These are phyloP conservation scores for Ephestia elutella DNA, from an alignment of 1,140 invertebrate species.

Conservation along the genomic window DNA sequence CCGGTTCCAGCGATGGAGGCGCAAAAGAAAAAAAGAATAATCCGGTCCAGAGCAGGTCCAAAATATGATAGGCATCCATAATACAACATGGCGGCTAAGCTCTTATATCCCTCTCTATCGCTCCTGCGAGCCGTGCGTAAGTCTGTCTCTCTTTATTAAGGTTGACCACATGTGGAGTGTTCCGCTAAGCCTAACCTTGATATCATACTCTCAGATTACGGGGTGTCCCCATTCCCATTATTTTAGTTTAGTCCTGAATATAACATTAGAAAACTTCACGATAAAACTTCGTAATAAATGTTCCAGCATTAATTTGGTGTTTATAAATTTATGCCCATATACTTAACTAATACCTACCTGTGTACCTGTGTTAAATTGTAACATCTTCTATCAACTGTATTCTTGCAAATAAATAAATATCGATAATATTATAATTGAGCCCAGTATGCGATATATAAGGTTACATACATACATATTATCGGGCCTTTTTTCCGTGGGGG, in stretches of 20 bases:
- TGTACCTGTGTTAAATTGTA: too few relatives aligned
- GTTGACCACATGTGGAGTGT: constrained; percentile 74
- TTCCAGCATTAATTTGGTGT: too few relatives aligned
- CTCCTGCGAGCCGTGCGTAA: constrained; percentile 31
- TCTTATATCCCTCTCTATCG: constrained; percentile 51
- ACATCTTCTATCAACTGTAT: too few relatives aligned
- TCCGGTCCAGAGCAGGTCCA: constrained; percentile 69
- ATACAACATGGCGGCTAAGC: constrained; percentile 73
- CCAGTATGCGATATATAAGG: too few relatives aligned
- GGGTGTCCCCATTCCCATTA: constrained; percentile 34
- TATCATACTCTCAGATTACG: constrained; percentile 67
- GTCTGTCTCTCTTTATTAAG: constrained; percentile 63
- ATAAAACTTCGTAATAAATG: too few relatives aligned
- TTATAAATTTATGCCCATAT: too few relatives aligned
- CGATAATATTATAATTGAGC: too few relatives aligned
- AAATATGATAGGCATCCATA: constrained; percentile 75
- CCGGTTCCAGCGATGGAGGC: constrained; percentile 65
- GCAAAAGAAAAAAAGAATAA: constrained; percentile 68
- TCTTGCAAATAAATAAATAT: too few relatives aligned
- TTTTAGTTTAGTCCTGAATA: not conserved
- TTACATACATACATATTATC: too few relatives aligned
- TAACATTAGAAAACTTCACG: not conserved
- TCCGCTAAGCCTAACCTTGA: constrained; percentile 73
- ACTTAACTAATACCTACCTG: too few relatives aligned
- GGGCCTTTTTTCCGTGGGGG: too few relatives aligned